phyloP scores from a whole-genome alignment of 2,113 vertebrate species.

The Hepsetus odoe region DNA sequence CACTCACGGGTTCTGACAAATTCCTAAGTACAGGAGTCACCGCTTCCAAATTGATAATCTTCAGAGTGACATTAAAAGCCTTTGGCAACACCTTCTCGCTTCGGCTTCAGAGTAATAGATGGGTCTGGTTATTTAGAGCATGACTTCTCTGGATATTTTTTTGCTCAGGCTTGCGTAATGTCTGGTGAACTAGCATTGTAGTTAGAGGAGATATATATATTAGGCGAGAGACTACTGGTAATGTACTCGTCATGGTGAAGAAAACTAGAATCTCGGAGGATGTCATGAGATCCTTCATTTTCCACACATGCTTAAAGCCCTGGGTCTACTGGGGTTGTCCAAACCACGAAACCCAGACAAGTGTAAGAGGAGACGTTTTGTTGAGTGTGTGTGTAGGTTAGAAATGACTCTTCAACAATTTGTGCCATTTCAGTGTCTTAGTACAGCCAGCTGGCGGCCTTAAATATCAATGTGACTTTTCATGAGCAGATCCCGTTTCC shows the following conservation, averaged over 20 bases:
- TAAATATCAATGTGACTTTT: constrained; percentile 53
- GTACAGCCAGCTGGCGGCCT: constrained; percentile 36
- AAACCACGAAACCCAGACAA: constrained; percentile 50
- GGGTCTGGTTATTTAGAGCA: constrained; percentile 49
- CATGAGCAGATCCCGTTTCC: constrained; percentile 50
- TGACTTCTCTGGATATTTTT: constrained; percentile 48
- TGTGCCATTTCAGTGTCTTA: neutral
- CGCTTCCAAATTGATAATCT: constrained; percentile 31
- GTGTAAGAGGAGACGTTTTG: constrained; percentile 45
- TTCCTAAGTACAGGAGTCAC: constrained; percentile 15
- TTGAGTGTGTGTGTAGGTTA: constrained; percentile 7
- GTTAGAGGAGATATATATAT: constrained; percentile 20
- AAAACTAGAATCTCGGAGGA: constrained; percentile 42
- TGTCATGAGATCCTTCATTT: constrained; percentile 55
- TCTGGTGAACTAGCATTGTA: constrained; percentile 65
- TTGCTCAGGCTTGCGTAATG: constrained; percentile 68
- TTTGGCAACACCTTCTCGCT: neutral
- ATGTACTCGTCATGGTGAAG: constrained; percentile 59
- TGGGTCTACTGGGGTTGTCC: constrained; percentile 46
- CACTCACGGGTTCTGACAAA: neutral
- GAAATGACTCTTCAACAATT: neutral
- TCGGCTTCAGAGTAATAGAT: constrained; percentile 21
- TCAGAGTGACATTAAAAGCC: neutral
- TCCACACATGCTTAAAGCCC: constrained; percentile 51
- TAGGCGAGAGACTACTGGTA: constrained; percentile 49